Percentiles rank a stretch among this genome's conserved stretches.
Evolutionary conservation across 1,140 invertebrate species (phyloP).

Genomic region (Artemia franciscana): DNA sequence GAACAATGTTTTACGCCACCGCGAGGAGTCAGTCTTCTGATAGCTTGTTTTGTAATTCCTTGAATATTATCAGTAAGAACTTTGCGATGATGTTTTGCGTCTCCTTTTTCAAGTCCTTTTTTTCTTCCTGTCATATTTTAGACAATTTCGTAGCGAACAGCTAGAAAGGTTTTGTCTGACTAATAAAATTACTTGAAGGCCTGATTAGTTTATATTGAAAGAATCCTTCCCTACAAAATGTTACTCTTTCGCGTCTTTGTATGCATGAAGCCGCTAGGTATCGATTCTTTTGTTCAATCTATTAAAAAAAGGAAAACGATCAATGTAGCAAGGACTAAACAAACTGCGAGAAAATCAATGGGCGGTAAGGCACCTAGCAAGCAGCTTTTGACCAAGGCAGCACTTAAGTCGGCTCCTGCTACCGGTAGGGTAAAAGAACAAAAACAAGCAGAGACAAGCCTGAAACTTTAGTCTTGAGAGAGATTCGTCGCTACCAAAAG

Average conservation of each 20-base stretch:
- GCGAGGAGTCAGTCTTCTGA: slow-evolving; percentile 36
- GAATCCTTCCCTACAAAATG: not conserved
- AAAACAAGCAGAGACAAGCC: no score
- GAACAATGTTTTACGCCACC: slow-evolving; percentile 52
- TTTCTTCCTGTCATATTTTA: slow-evolving; percentile 35
- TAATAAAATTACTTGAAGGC: not conserved
- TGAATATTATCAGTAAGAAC: no score
- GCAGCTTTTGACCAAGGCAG: slow-evolving; percentile 59
- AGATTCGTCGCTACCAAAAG: no score
- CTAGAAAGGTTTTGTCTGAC: not conserved
- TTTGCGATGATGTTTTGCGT: no score
- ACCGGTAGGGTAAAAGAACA: no score
- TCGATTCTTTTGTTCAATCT: not conserved
- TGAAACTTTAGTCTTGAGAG: no score
- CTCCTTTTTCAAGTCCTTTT: slow-evolving; percentile 39
- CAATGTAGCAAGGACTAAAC: slow-evolving; percentile 57
- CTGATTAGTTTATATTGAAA: not conserved
- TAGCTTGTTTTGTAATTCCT: no score
- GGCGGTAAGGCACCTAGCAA: slow-evolving; percentile 59
- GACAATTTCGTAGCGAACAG: not conserved
- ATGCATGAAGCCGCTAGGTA: not conserved
- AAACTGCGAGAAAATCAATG: slow-evolving; percentile 53
- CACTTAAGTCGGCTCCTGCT: no score
- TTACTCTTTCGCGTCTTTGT: not conserved
- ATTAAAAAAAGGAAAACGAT: not conserved